A percentile compares a stretch with the other conserved stretches of the same genome.
These are phyloP conservation scores for Muscicapa striata DNA, from an alignment of 2,797 vertebrate species.

Conservation along the genomic window DNA sequence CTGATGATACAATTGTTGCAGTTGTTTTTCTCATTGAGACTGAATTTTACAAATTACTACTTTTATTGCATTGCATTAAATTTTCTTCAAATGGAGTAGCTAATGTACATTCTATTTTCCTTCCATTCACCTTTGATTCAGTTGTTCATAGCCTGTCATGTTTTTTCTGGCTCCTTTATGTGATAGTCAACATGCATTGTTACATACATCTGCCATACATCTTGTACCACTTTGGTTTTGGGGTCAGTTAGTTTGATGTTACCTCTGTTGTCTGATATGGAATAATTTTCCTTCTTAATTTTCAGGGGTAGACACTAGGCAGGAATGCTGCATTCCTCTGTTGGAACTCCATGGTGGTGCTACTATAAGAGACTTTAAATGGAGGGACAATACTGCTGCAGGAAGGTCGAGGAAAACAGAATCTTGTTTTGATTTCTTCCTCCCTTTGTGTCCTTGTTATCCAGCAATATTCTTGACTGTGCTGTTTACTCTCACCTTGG, in stretches of 20 bases:
- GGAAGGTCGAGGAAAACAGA: not conserved
- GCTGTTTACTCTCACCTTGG: not conserved
- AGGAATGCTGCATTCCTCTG: not conserved
- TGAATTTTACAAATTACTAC: not conserved
- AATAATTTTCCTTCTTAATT: not conserved
- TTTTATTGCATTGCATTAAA: not conserved
- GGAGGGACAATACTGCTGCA: not conserved
- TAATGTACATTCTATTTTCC: not conserved
- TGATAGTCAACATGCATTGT: not conserved
- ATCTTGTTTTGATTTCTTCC: not conserved
- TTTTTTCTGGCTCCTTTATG: not conserved
- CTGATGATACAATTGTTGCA: fast-evolving
- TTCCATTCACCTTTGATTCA: not conserved
- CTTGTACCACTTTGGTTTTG: not conserved
- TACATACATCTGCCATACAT: not conserved
- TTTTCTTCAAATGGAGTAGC: not conserved
- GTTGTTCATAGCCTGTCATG: not conserved
- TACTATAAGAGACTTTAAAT: not conserved
- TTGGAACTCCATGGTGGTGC: not conserved
- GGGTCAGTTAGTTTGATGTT: not conserved
- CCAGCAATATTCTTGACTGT: not conserved
- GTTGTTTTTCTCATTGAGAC: not conserved
- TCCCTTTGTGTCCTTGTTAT: not conserved
- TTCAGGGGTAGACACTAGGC: not conserved
- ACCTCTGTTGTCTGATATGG: not conserved